Percentiles rank a stretch among this genome's conserved stretches.
phyloP scores from a whole-genome alignment of 2,113 vertebrate genomes.

The Raja brachyura region DNA sequence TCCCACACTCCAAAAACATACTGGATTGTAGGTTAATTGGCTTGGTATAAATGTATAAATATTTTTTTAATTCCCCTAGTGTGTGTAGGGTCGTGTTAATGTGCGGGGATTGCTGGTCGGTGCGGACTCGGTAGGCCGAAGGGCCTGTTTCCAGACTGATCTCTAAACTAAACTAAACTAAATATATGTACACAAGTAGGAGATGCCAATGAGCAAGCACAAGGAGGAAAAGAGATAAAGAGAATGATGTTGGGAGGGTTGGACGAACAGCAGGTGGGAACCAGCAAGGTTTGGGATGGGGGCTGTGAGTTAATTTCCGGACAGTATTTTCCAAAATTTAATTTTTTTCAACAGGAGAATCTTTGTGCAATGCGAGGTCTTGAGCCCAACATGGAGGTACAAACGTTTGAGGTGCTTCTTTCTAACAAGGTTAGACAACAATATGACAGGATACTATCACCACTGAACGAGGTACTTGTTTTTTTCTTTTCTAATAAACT shows the following conservation, averaged over 20 bases:
- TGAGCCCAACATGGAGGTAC: constrained; percentile 44
- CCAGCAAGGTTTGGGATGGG: not conserved
- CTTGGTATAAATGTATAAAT: no score
- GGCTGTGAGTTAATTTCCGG: no score
- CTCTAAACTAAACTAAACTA: no score
- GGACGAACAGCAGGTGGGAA: not conserved
- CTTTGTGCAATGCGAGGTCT: constrained; percentile 47
- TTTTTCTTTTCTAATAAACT: not conserved
- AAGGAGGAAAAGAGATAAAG: not conserved
- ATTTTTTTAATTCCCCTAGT: no score
- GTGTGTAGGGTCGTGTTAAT: no score
- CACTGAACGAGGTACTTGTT: constrained; percentile 43
- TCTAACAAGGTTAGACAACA: constrained; percentile 42
- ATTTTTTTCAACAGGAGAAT: constrained; percentile 44
- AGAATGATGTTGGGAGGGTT: not conserved
- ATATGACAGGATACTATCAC: constrained; percentile 45
- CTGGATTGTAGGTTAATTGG: no score
- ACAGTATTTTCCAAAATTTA: not conserved
- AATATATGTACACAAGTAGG: not conserved
- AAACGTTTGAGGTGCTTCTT: constrained; percentile 47
- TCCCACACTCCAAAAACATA: no score
- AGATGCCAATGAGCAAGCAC: not conserved
- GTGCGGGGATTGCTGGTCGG: no score
- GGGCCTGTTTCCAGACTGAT: no score
- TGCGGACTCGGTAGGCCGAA: no score